Evolutionary conservation across 2,888 invertebrate species (phyloP), one percentile per base, ranked within the genome.

Genomic region (Nymphalis polychloros): DNA sequence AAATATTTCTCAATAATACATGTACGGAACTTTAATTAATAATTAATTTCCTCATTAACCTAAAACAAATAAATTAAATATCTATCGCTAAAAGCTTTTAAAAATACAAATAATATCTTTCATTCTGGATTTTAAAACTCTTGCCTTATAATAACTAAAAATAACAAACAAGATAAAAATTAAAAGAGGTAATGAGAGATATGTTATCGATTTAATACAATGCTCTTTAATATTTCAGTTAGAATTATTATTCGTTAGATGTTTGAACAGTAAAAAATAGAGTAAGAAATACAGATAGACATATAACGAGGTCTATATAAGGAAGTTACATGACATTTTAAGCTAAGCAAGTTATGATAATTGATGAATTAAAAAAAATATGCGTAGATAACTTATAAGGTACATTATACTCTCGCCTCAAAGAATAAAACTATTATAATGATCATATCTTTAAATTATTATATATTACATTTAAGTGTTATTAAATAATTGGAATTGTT

Each of bases 41-140:
- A 49, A 68, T 47, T 70, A 64, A 53, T 62, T 72, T 59, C 64
- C 48, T 67, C 67, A 71, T 72, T 73, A 74, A 75, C 73, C 77
- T 76, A 79, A 79, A 76, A 79, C 70, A 86, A 87, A 89, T 89
- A 90, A 89, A 89, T 88, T 81, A 83, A 85, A 87, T 84, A 81
- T 81, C 79, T 82, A 82, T 81, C 76, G 77, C 80, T 84, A 83
- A 79, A 84, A 77, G 76, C 72, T 84, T 83, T 79, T 41, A 41
- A 84, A 84, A 84, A 80, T 87, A 55, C 53, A 17, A 90, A 85
- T 90, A 90, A 91, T 91, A 91, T 90, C 89, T 87, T 85, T 85
- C 79, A 87, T 89, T 90, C 87, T 89, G 89, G 89, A 83, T 83
- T 82, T 86, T 64, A 86, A 90, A 88, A 88, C 85, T 89, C 87